phyloP scores from a whole-genome alignment of 2,888 invertebrate species.

The Drosophila mimetica region DNA sequence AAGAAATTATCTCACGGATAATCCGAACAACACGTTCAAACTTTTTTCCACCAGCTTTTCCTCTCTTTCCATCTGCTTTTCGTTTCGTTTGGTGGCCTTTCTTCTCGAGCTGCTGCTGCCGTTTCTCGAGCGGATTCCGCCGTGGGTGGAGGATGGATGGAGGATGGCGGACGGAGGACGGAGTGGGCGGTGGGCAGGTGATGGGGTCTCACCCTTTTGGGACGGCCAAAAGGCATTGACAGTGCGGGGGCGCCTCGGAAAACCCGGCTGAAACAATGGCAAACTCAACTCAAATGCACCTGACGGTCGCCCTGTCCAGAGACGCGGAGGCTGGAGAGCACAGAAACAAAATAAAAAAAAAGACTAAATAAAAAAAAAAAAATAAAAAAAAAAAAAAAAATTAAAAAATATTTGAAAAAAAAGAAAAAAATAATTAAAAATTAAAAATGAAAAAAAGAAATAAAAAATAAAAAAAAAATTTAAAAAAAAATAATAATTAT shows the following conservation, averaged over 20 bases:
- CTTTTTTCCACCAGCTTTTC: slow-evolving; percentile 30
- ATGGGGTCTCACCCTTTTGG: slow-evolving; percentile 47
- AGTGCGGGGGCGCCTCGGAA: slow-evolving; percentile 66
- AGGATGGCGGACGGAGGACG: not conserved
- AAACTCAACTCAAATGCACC: slow-evolving; percentile 59
- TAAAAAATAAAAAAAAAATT: no score
- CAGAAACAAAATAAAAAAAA: not conserved
- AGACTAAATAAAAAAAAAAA: not conserved
- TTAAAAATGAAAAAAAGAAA: not conserved
- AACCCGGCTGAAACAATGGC: slow-evolving; percentile 56
- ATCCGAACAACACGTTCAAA: slow-evolving; percentile 75
- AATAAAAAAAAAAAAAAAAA: not conserved
- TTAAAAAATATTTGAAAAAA: not conserved
- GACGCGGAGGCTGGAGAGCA: slow-evolving; percentile 5
- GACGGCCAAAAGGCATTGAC: slow-evolving; percentile 36
- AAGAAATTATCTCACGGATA: slow-evolving; percentile 77
- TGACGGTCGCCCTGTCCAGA: slow-evolving; percentile 42
- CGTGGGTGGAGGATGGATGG: slow-evolving; percentile 20
- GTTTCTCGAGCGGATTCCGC: slow-evolving; percentile 43
- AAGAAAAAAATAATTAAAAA: no score
- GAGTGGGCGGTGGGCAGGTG: slow-evolving; percentile 9
- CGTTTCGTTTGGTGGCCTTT: slow-evolving; percentile 13
- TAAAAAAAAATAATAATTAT: no score
- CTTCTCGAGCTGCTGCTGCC: slow-evolving; percentile 17
- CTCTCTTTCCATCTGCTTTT: slow-evolving; percentile 16